phyloP scores from a whole-genome alignment of 2,888 invertebrate genomes.

The Hylaea fasciaria region DNA sequence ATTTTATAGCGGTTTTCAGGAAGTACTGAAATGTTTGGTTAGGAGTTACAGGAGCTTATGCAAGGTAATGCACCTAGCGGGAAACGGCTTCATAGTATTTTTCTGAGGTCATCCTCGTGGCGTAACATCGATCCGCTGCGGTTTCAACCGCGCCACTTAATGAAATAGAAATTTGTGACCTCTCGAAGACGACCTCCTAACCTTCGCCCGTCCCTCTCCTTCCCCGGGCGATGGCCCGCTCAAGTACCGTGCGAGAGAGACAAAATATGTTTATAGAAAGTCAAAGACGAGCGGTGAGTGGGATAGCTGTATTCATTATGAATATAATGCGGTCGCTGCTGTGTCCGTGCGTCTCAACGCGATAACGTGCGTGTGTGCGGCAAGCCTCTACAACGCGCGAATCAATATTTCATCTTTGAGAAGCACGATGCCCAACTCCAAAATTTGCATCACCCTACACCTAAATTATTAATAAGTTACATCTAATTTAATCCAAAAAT shows the following conservation, averaged over 20 bases:
- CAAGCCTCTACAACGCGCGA: constrained; percentile 73
- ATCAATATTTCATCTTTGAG: constrained; percentile 83
- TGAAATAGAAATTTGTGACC: constrained; percentile 84
- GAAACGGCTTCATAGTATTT: constrained; percentile 47
- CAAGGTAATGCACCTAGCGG: background rate
- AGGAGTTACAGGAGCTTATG: too few relatives aligned
- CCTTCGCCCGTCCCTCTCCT: constrained; percentile 76
- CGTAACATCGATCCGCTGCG: constrained; percentile 77
- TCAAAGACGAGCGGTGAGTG: constrained; percentile 83
- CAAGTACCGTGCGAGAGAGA: constrained; percentile 74
- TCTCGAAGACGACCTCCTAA: constrained; percentile 82
- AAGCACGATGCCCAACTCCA: constrained; percentile 41
- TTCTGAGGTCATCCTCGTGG: constrained; percentile 62
- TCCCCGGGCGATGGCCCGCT: constrained; percentile 65
- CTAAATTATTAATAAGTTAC: constrained; percentile 26
- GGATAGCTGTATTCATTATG: constrained; percentile 85
- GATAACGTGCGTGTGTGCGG: constrained; percentile 67
- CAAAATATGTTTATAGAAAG: constrained; percentile 84
- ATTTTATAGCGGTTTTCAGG: too few relatives aligned
- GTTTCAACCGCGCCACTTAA: constrained; percentile 80
- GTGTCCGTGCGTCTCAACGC: constrained; percentile 79
- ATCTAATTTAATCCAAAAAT: constrained; percentile 21
- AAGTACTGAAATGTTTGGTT: background rate
- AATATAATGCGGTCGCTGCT: constrained; percentile 82
- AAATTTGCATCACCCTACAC: constrained; percentile 27